Base-by-base conservation (phyloP, 2,797 vertebrate species). In the Sebastes hubbsi region DNA sequence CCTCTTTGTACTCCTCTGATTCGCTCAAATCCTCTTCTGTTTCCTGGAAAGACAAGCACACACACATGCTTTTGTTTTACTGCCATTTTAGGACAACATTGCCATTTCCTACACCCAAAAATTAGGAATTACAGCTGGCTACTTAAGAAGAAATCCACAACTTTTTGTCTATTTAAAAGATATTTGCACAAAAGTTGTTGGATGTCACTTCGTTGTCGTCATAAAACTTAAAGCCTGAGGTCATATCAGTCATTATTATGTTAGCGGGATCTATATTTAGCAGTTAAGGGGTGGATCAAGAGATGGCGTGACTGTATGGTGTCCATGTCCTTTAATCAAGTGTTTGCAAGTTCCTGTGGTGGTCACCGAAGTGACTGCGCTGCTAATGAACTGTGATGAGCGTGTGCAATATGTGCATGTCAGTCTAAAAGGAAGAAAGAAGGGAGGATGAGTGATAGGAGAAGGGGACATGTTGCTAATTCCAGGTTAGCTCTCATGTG, bases 1-100 rank as follows among this genome's bases (percentile, higher is more conserved):
- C 98, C 88, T 98, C 97, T 93, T 97, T 97, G 93, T 96, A 99
- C 89, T 99, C 98, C 78, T 97, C 96, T 1, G 95, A 69, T 91
- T 99, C 97, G 81, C 94, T 94, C 95, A 99, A 94, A 29, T 99
- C 98, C 89, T 96, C 97, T 89, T 97, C 97, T 46, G 94, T 92
- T 92, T 99, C 97, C 98, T 99, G 94, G 61, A 95, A 95, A 84
- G 36, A 90, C 83, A 90, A 78, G 87, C 71, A 80, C 69, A 71
- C 65, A 77, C 60, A 49, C 13, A 36, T 1, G 1, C 54, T 30
- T 83, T 36, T 8, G 46, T 73, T 78, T 87, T 20, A 32, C 10
- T 63, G 42, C 58, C 27, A 63, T 22, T 61, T 60, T 20, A 54
- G 22, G 52, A 64, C 10, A 46, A 34, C 8, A 25, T 5, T 5